These are phyloP conservation scores for Conchocele bisecta DNA, from an alignment of 2,888 invertebrate genomes.

Conservation along the genomic window DNA sequence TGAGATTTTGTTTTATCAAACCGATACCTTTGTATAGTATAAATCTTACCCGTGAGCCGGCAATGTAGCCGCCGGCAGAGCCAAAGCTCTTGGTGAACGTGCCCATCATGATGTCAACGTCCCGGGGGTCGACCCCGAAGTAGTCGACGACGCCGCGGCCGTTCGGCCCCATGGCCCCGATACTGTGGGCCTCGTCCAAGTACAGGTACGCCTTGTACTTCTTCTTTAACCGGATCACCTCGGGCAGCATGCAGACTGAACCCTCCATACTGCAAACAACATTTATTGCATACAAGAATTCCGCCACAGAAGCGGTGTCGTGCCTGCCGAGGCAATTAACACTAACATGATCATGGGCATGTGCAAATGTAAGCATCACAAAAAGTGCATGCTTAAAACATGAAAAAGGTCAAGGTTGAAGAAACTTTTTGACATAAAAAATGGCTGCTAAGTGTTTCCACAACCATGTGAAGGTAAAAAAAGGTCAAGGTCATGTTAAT, in stretches of 20 bases:
- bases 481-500: too few species aligned
- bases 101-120: constrained; percentile 97
- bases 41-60: constrained; percentile 89
- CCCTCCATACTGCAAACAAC: constrained; percentile 96
- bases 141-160: constrained; percentile 96
- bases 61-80: constrained; percentile 97
- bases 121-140: constrained; percentile 90
- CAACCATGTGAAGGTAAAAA: too few species aligned
- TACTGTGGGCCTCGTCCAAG: constrained; percentile 98
- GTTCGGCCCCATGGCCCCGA: constrained; percentile 94
- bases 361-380: too few species aligned
- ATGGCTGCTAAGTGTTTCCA: too few species aligned
- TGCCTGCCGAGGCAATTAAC: too few species aligned
- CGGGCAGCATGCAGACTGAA: constrained; percentile 93
- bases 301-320: too few species aligned
- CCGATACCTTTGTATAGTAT: neutral
- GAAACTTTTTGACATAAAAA: too few species aligned
- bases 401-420: too few species aligned
- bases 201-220: constrained; percentile 97
- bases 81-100: constrained; percentile 99
- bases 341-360: too few species aligned
- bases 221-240: constrained; percentile 93
- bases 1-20: neutral
- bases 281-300: too few species aligned
- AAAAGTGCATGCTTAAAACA: too few species aligned